Evolutionary conservation across 2,113 vertebrate genomes (phyloP).

Genomic region (Sebastes schlegelii): DNA sequence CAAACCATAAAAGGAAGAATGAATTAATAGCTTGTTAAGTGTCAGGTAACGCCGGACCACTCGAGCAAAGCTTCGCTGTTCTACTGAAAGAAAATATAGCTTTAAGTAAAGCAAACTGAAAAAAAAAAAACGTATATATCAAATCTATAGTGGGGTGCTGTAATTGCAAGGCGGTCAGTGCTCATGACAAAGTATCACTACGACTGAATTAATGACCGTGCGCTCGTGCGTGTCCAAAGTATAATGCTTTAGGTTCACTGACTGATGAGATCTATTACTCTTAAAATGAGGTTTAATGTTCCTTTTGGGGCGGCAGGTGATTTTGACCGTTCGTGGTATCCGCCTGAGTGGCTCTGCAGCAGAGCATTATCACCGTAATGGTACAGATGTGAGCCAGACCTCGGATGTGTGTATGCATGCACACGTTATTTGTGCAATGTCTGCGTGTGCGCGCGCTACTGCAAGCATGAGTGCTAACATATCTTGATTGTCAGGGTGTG

Average conservation of each 20-base stretch:
- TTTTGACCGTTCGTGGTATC: constrained; percentile 70
- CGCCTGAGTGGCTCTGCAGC: constrained; percentile 55
- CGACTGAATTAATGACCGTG: constrained; percentile 72
- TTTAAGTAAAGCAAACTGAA: constrained; percentile 31
- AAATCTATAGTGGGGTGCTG: constrained; percentile 28
- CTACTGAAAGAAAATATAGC: constrained; percentile 22
- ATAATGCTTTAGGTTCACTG: constrained; percentile 81
- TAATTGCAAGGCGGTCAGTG: constrained; percentile 66
- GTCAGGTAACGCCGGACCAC: constrained; percentile 15
- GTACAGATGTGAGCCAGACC: background rate
- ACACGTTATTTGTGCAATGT: background rate
- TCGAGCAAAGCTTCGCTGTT: background rate
- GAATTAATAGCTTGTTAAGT: constrained; percentile 5
- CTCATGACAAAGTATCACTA: constrained; percentile 75
- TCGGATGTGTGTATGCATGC: background rate
- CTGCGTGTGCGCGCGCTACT: background rate
- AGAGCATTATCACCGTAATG: constrained; percentile 42
- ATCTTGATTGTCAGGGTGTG: constrained; percentile 62
- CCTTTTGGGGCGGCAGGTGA: constrained; percentile 79
- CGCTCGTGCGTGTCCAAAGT: constrained; percentile 66
- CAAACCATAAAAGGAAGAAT: constrained; percentile 9
- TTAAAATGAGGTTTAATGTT: constrained; percentile 84
- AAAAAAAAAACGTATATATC: constrained; percentile 50
- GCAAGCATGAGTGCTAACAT: constrained; percentile 33
- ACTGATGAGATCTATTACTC: constrained; percentile 86